Evolutionary conservation across 2,113 vertebrate genomes (phyloP).

Genomic region (Petromus typicus): DNA sequence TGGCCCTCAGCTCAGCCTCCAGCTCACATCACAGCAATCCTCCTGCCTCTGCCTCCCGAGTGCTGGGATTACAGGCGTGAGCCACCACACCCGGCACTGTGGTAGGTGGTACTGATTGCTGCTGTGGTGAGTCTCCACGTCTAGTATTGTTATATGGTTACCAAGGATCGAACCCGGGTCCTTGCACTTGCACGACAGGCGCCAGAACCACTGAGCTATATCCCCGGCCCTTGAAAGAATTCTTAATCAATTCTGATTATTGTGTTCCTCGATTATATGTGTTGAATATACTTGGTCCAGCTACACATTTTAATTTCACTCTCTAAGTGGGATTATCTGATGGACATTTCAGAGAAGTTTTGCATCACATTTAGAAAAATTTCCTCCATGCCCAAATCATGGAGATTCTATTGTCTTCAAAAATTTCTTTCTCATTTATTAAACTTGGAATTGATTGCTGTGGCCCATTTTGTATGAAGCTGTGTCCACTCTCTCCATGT

Average conservation of each 20-base stretch:
- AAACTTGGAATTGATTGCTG: slow-evolving; percentile 8
- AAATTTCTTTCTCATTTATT: slow-evolving; percentile 4
- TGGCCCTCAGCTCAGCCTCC: no score
- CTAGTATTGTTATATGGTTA: no score
- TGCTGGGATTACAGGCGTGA: no score
- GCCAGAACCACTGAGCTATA: no score
- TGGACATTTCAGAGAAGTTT: background rate
- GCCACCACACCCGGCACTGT: no score
- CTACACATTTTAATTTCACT: background rate
- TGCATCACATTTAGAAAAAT: background rate
- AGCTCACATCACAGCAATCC: no score
- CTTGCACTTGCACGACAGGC: no score
- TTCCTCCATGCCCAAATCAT: background rate
- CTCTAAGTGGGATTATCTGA: background rate
- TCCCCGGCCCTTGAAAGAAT: no score
- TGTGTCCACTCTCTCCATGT: background rate
- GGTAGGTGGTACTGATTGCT: no score
- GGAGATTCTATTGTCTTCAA: background rate
- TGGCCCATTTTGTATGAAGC: background rate
- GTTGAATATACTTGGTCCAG: background rate
- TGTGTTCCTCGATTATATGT: background rate
- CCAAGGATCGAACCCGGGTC: no score
- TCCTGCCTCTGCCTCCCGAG: no score
- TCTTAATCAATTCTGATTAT: background rate
- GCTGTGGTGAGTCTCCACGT: no score